Evolutionary conservation across 1,140 invertebrate species (phyloP).

Genomic region (Drosophila ohnishii): DNA sequence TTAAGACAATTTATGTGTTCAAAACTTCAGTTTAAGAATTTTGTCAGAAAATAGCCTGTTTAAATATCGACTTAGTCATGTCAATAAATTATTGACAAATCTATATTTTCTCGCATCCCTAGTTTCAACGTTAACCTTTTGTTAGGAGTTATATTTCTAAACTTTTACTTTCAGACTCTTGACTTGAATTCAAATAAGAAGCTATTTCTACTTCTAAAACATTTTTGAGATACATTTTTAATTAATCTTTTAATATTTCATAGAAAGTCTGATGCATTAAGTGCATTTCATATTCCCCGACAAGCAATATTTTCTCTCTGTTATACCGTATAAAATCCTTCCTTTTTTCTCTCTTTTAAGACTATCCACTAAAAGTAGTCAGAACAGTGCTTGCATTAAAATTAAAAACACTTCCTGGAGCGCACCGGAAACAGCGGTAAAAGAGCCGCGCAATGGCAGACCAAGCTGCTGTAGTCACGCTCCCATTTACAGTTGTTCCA

Average conservation of each 20-base stretch:
- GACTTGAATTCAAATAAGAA: not conserved
- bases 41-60: not conserved
- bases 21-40: not conserved
- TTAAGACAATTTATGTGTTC: not conserved
- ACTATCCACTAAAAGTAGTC: slow-evolving; percentile 16
- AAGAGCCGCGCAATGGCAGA: slow-evolving; percentile 52
- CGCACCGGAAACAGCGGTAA: slow-evolving; percentile 68
- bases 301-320: not conserved
- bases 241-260: not conserved
- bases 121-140: too few relatives aligned
- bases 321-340: not conserved
- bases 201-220: not conserved
- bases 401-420: slow-evolving; percentile 74
- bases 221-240: not conserved
- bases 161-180: not conserved
- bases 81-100: too few relatives aligned
- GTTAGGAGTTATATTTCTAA: too few relatives aligned
- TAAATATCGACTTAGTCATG: not conserved
- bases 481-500: slow-evolving; percentile 46
- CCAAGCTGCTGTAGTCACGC: slow-evolving; percentile 33
- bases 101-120: too few relatives aligned
- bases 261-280: not conserved
- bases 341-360: slow-evolving; percentile 5
- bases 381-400: slow-evolving; percentile 64
- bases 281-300: not conserved